These are phyloP conservation scores for Panurus biarmicus DNA, from an alignment of 2,113 vertebrate species.

Conservation along the genomic window DNA sequence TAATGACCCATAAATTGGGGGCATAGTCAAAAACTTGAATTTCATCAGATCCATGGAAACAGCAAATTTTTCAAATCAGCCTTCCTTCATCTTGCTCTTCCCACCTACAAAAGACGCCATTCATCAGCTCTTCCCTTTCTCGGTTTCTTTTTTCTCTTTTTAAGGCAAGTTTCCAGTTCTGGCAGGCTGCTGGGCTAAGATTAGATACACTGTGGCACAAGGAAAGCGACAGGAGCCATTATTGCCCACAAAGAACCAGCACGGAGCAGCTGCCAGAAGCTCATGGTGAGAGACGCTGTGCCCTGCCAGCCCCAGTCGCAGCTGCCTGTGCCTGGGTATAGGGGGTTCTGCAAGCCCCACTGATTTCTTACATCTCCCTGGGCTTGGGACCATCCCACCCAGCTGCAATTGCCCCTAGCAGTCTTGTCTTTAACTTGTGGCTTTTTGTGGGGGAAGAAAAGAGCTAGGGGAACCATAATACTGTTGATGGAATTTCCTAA, in stretches of 20 bases:
- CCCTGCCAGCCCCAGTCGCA: not conserved
- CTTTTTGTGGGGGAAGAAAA: not conserved
- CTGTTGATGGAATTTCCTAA: not conserved
- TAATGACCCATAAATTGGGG: not conserved
- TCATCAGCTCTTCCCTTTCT: not conserved
- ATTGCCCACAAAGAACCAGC: not conserved
- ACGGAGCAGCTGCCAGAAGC: not conserved
- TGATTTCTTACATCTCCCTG: fast-evolving
- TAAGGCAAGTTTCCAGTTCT: not conserved
- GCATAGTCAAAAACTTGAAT: not conserved
- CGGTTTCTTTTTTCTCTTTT: not conserved
- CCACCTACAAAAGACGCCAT: not conserved
- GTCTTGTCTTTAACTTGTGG: not conserved
- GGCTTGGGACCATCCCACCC: not conserved
- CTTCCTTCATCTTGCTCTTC: not conserved
- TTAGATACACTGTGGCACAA: not conserved
- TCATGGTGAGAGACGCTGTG: not conserved
- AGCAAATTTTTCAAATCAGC: not conserved
- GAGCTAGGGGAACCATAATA: not conserved
- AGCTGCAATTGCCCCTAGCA: not conserved
- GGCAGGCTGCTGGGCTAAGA: not conserved
- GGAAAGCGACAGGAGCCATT: not conserved
- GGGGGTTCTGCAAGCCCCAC: not conserved
- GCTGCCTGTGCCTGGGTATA: not conserved
- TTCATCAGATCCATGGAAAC: not conserved